These are phyloP conservation scores for Chaetops frenatus DNA, from an alignment of 2,113 vertebrate genomes.

Conservation along the genomic window DNA sequence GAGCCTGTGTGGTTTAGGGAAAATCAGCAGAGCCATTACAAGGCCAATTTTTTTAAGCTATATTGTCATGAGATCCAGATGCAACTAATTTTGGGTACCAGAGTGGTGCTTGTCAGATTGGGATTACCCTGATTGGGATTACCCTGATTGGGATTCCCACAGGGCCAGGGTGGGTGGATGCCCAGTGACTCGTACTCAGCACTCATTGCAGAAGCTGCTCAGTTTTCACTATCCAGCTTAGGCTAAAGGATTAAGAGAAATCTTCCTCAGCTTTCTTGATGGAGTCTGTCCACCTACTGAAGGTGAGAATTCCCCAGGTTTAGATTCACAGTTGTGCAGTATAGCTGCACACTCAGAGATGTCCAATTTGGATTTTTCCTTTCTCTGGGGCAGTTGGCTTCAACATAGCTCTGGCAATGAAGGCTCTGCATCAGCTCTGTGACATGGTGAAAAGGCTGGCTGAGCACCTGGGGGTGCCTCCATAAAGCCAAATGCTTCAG, in stretches of 20 bases:
- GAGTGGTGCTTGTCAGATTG: neutral
- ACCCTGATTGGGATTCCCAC: fast-evolving
- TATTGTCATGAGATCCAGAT: neutral
- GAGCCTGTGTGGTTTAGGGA: fast-evolving
- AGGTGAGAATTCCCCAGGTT: neutral
- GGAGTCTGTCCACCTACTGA: neutral
- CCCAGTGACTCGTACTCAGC: neutral
- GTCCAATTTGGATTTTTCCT: neutral
- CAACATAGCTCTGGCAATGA: no score
- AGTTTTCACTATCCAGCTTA: neutral
- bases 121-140: fast-evolving
- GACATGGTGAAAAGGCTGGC: neutral
- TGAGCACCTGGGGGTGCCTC: neutral
- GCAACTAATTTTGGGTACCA: neutral
- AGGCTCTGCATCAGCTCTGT: neutral
- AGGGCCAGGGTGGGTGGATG: neutral
- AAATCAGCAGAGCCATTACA: neutral
- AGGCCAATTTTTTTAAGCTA: neutral
- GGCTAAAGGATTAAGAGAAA: neutral
- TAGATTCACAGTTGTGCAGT: neutral
- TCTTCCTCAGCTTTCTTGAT: neutral
- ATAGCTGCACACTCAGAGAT: neutral
- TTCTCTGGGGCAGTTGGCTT: neutral
- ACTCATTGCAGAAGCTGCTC: neutral
- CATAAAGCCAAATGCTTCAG: neutral